A percentile compares a stretch with the other conserved stretches of the same genome.
Evolutionary conservation across 2,888 invertebrate genomes (phyloP).

Genomic region (Xanthia icteritia): DNA sequence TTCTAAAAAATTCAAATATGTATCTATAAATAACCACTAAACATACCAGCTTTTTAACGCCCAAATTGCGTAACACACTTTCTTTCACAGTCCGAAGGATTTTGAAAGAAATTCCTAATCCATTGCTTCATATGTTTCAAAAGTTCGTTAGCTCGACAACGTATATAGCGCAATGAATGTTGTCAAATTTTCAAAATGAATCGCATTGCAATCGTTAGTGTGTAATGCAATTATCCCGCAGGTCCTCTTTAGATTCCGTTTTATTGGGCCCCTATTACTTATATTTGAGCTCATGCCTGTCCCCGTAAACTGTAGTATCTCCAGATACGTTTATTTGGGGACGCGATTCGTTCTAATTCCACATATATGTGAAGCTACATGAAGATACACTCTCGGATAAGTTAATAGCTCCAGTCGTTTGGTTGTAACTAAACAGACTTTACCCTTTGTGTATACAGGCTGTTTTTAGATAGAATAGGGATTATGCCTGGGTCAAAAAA

Average conservation of each 20-base stretch:
- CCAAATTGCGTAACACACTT: too few relatives aligned
- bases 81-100: too few relatives aligned
- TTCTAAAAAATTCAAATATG: background rate
- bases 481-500: too few relatives aligned
- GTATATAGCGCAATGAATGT: background rate
- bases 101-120: background rate
- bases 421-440: conserved; percentile 48
- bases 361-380: conserved; percentile 33
- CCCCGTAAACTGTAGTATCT: conserved; percentile 2
- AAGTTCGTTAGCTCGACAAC: background rate
- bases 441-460: conserved; percentile 36
- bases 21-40: background rate
- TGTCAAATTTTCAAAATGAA: background rate
- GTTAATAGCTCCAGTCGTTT: conserved; percentile 51
- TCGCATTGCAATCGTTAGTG: background rate
- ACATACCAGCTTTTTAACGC: background rate
- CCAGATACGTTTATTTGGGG: conserved; percentile 21
- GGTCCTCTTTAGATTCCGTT: background rate
- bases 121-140: background rate
- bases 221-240: background rate
- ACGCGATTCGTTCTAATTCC: conserved; percentile 35
- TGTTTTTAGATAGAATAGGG: background rate
- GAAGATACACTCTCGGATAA: conserved; percentile 44
- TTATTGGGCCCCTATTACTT: background rate
- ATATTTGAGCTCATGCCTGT: background rate